Evolutionary conservation across 2,113 vertebrate species (phyloP).

Genomic region (Struthidea cinerea): DNA sequence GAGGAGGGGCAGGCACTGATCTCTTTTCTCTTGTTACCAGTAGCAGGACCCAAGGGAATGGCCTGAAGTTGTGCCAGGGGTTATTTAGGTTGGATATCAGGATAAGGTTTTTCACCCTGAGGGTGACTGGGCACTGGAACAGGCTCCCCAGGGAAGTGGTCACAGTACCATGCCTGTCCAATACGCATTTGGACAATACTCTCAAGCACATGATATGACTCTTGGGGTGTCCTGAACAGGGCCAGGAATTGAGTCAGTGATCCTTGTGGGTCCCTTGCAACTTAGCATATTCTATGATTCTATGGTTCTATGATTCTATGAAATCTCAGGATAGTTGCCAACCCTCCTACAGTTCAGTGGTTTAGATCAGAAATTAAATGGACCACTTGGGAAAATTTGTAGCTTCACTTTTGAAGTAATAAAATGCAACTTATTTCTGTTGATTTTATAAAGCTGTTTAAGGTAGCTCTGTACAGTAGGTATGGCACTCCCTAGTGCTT

Average conservation of each 20-base stretch:
- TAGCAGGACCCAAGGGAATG: neutral
- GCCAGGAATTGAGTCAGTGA: neutral
- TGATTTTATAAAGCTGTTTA: neutral
- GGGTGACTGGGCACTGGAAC: rapidly evolving
- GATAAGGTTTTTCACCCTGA: neutral
- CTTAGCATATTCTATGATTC: neutral
- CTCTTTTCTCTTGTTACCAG: neutral
- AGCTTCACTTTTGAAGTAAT: neutral
- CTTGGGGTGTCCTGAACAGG: neutral
- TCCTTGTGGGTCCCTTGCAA: neutral
- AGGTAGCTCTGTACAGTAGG: neutral
- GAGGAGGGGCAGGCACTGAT: neutral
- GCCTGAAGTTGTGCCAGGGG: neutral
- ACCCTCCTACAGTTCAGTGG: neutral
- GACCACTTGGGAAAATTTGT: neutral
- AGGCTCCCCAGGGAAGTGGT: neutral
- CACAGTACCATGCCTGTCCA: neutral
- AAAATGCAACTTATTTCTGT: neutral
- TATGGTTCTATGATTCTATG: neutral
- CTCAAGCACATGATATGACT: neutral
- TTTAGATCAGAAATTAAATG: neutral
- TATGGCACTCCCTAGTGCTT: neutral
- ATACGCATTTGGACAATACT: neutral
- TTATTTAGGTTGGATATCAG: neutral
- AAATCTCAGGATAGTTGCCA: neutral